phyloP scores from a whole-genome alignment of 1,140 invertebrate species.

The Goniozus legneri region DNA sequence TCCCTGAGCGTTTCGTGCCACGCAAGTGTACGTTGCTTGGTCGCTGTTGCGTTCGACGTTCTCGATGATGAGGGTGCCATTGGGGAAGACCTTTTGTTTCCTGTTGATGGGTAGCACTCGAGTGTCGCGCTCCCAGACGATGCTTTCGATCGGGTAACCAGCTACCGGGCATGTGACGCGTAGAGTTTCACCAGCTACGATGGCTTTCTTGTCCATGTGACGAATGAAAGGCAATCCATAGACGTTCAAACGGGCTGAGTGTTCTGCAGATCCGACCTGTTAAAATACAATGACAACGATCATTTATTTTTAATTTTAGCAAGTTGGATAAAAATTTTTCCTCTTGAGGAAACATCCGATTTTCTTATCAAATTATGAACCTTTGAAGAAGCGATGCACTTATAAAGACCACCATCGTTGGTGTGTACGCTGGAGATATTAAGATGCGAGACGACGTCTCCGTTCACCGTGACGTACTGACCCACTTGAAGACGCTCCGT shows the following conservation, averaged over 20 bases:
- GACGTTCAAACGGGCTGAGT: conserved; percentile 85
- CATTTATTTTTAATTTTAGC: too few relatives aligned
- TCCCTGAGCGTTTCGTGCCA: conserved; percentile 85
- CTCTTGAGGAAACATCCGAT: too few relatives aligned
- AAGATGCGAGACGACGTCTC: conserved; percentile 90
- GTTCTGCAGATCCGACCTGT: conserved; percentile 78
- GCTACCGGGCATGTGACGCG: conserved; percentile 89
- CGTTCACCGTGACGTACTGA: conserved; percentile 82
- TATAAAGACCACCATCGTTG: conserved; percentile 90
- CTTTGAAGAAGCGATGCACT: conserved; percentile 87
- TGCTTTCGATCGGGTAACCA: conserved; percentile 89
- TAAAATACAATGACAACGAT: background rate
- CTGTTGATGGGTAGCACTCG: conserved; percentile 87
- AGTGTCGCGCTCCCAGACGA: conserved; percentile 86
- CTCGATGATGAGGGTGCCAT: conserved; percentile 90
- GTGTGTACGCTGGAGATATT: conserved; percentile 90
- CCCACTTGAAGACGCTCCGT: conserved; percentile 79
- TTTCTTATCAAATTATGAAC: too few relatives aligned
- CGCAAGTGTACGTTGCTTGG: conserved; percentile 92
- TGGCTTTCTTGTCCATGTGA: conserved; percentile 90
- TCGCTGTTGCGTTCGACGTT: conserved; percentile 89
- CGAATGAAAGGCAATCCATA: conserved; percentile 87
- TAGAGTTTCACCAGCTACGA: conserved; percentile 87
- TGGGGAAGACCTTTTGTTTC: conserved; percentile 90
- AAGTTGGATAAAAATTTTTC: too few relatives aligned